Evolutionary conservation across 2,797 vertebrate species (phyloP).

Genomic region (Pseudopleuronectes americanus): DNA sequence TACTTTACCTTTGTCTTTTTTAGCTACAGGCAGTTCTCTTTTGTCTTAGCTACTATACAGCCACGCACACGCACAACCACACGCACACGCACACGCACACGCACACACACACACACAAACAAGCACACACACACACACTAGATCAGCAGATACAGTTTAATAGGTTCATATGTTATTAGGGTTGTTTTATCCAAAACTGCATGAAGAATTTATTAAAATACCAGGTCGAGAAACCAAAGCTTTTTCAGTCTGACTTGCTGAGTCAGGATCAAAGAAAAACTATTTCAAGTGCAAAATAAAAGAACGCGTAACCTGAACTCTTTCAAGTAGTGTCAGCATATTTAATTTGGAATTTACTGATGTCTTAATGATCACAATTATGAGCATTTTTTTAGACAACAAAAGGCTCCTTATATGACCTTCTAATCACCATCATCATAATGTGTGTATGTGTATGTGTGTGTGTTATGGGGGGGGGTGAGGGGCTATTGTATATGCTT

Average conservation of each 20-base stretch:
- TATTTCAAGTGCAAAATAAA: not conserved
- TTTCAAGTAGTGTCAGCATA: not conserved
- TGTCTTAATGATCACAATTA: constrained; percentile 5
- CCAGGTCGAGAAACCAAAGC: constrained; percentile 4
- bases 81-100: not conserved
- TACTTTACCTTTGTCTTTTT: constrained; percentile 31
- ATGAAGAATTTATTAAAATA: not conserved
- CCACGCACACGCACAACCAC: not conserved
- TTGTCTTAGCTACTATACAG: not conserved
- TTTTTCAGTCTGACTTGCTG: not conserved
- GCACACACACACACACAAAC: not conserved
- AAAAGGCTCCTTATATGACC: not conserved
- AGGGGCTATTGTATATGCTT: constrained; percentile 58
- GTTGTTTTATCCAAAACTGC: constrained; percentile 2
- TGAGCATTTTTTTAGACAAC: constrained; percentile 8
- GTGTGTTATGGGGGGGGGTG: not conserved
- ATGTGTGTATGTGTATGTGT: constrained; percentile 25
- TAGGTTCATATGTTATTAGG: not conserved
- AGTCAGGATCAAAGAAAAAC: constrained; percentile 1
- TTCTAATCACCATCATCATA: not conserved
- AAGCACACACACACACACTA: not conserved
- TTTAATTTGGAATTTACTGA: not conserved
- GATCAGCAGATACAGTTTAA: constrained; percentile 7
- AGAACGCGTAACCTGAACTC: too few species aligned
- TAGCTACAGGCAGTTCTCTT: constrained; percentile 18